Evolutionary conservation across 1,140 invertebrate genomes (phyloP), one percentile per base, ranked within the genome.

Genomic region (Calephelis virginiensis): DNA sequence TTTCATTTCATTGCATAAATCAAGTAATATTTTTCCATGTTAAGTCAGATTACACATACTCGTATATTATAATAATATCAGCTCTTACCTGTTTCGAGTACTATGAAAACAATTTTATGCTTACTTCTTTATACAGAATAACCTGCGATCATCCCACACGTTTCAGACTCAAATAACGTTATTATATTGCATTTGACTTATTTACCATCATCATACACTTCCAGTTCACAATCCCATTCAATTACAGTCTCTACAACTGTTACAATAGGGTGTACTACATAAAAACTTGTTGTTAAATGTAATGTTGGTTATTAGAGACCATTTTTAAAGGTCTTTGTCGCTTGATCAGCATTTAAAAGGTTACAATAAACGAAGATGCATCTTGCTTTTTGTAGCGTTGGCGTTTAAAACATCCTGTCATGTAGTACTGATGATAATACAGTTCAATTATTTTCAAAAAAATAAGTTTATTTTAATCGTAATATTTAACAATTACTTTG

Each of bases 281-380:
- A 50, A 43, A 8, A 48, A 63, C 8, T 49, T 8, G 38, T 68
- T 56, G 48, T 69, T 63, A 78, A 66, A 61, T 13, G 61, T 67
- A 71, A 59, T 10, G 67, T 78, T 72, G 83, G 76, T 50, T 74
- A 80, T 82, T 75, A 83, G 73, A 80, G 78, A 81, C 78, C 81
- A 86, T 86, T 89, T 89, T 86, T 82, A 82, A 86, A 74, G 69
- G 67, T 81, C 82, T 85, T 85, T 85, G 85, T 86, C 75, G 76
- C 71, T 81, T 85, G 84, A 88, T 88, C 80, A 75, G 72, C 76
- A 80, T 77, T 82, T 75, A 78, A 78, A 77, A 71, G 69, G 71
- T 66, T 70, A 88, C 81, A 85, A 86, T 82, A 74, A 77, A 82
- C 75, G 49, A 28, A 74, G 71, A 72, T 70, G 76, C 74, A 81